Percentiles rank a stretch among this genome's conserved stretches.
These are phyloP conservation scores for Aphelinus certus DNA, from an alignment of 1,140 invertebrate genomes.

Conservation along the genomic window DNA sequence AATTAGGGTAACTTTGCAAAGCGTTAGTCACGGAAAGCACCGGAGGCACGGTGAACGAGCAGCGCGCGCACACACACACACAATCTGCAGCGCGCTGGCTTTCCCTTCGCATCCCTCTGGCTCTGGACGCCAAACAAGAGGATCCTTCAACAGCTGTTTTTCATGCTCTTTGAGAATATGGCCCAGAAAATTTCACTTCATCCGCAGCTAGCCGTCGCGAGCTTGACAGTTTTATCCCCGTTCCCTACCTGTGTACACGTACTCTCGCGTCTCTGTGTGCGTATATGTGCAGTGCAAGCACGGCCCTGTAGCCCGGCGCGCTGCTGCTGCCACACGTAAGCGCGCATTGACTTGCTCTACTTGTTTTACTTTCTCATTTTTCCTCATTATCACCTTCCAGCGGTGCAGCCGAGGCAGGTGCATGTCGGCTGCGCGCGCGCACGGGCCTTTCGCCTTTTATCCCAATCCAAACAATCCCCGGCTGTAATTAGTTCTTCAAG, in stretches of 20 bases:
- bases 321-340: no score
- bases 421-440: background rate
- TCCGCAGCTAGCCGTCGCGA: background rate
- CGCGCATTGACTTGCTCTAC: slow-evolving; percentile 4
- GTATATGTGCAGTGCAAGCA: no score
- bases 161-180: slow-evolving; percentile 6
- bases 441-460: background rate
- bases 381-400: slow-evolving; percentile 11
- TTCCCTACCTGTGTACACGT: no score
- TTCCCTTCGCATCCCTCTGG: background rate
- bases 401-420: background rate
- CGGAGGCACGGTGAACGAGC: background rate
- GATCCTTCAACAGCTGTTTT: slow-evolving; percentile 2
- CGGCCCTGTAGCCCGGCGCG: no score
- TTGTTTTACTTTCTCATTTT: background rate
- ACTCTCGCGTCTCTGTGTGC: no score
- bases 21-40: background rate
- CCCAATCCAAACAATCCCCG: background rate
- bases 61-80: no score
- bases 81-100: background rate
- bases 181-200: slow-evolving; percentile 4
- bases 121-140: background rate
- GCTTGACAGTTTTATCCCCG: background rate
- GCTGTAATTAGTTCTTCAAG: background rate
- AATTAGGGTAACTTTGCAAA: slow-evolving; percentile 10